Evolutionary conservation across 2,888 invertebrate species (phyloP).

Genomic region (Scaptomyza cyrtandrae): DNA sequence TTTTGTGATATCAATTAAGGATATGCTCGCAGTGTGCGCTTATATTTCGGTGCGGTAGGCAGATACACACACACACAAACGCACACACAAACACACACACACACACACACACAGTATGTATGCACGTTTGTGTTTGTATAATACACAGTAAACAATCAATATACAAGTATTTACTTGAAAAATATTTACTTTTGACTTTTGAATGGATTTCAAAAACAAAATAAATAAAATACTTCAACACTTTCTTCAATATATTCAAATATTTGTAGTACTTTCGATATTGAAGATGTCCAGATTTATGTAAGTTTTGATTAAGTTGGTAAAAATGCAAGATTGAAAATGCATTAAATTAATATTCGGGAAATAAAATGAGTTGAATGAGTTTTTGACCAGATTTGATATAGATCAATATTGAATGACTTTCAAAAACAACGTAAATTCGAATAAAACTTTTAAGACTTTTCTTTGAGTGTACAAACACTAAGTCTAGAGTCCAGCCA

Average conservation of each 20-base stretch:
- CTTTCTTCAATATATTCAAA: no score
- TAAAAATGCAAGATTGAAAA: no score
- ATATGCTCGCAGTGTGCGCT: conserved; percentile 66
- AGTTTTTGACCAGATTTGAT: no score
- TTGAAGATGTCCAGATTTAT: no score
- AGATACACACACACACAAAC: conserved; percentile 15
- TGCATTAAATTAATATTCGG: no score
- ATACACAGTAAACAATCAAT: conserved; percentile 3
- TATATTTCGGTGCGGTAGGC: conserved; percentile 55
- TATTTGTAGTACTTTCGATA: no score
- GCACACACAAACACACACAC: conserved; percentile 1
- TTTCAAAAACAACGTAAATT: background rate
- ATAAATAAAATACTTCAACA: no score
- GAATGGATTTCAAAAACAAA: no score
- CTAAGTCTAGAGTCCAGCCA: conserved; percentile 49
- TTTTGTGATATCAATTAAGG: conserved; percentile 83
- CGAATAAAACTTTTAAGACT: background rate
- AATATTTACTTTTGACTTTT: no score
- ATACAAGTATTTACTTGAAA: background rate
- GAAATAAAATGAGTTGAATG: no score
- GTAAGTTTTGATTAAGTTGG: no score
- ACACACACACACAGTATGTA: background rate
- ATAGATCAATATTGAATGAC: no score
- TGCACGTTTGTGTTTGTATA: background rate
- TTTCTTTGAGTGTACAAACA: conserved; percentile 11